Conservation (phyloP, 2,888 invertebrate genomes). For the Rambutsinella grinnellia region DNA sequence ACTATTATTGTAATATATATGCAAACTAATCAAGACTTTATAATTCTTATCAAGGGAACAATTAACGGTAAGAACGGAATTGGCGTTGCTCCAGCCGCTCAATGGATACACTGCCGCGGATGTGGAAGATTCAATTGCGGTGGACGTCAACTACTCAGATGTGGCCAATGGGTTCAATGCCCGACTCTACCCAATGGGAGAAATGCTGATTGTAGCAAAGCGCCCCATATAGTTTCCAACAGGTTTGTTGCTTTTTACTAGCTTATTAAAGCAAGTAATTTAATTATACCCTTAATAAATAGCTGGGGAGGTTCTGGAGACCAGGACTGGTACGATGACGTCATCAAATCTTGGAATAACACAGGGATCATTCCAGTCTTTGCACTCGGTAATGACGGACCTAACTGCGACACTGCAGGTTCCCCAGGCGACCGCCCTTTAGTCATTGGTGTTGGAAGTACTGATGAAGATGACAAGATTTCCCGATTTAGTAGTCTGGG, state of each 20-base stretch:
- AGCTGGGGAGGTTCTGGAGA: slow-evolving; percentile 11
- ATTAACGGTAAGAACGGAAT: slow-evolving; percentile 13
- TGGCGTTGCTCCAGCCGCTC: too few relatives aligned
- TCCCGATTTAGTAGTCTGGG: slow-evolving; percentile 11
- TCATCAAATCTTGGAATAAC: slow-evolving; percentile 1
- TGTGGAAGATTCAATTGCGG: too few relatives aligned
- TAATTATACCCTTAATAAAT: too few relatives aligned
- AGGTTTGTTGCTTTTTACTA: not conserved
- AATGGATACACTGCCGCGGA: too few relatives aligned
- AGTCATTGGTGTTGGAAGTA: slow-evolving; percentile 17
- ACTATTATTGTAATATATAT: too few relatives aligned
- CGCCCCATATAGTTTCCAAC: slow-evolving; percentile 17
- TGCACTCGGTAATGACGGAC: slow-evolving; percentile 7
- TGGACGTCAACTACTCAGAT: too few relatives aligned
- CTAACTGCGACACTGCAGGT: not conserved
- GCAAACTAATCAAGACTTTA: too few relatives aligned
- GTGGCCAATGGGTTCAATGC: slow-evolving; percentile 11
- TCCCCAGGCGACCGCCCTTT: slow-evolving; percentile 7
- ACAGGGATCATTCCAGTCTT: slow-evolving; percentile 7
- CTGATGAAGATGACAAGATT: slow-evolving; percentile 4
- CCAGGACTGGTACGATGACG: not conserved
- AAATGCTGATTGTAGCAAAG: slow-evolving; percentile 1
- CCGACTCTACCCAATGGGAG: not conserved
- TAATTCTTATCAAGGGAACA: slow-evolving; percentile 11
- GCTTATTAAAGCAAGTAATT: not conserved